Base-by-base conservation (phyloP, 1,140 invertebrate species). In the Lepidurus arcticus region DNA sequence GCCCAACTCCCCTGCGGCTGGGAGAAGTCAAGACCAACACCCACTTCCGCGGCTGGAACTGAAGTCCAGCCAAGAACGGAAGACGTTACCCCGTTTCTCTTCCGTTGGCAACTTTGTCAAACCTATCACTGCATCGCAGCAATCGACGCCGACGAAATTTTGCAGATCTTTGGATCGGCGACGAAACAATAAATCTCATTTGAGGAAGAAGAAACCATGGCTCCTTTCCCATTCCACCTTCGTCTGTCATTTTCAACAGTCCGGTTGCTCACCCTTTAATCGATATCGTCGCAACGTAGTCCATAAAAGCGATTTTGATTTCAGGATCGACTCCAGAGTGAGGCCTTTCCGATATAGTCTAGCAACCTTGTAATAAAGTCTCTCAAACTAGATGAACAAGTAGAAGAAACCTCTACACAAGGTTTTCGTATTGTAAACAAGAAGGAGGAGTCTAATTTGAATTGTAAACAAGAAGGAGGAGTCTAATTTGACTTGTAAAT, bases 301-400 rank as follows among this genome's bases (percentile, higher is more conserved):
- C 53, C 53, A 65, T 65, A 65, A 65, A 65, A 65, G 53, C 13
- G 53, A 65, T 21, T 65, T 65, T 21, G 53, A 65, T 65, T 65
- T 13, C 13, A 65, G 21, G 6, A 21, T 65, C 53, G 53, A 65
- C 21, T 65, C 21, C 53, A 65, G 21, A 21, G 53, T 16, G 2
- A 13, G 53, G n/a, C 53, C 53, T 9, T 65, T 9, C 21, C 16
- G 53, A 21, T 65, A 65, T 21, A 65, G 53, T 65, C 21, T 65
- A 21, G 53, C 53, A 65, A 65, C 53, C 16, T 21, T 65, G 53
- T 65, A 21, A 65, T n/a, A 6, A 65, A 13, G 16, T 13, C 53
- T 65, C 53, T n/a, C 34, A 34, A 34, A 34, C 34, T 3, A 34
- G 34, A 34, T 34, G 4, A 34, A 34, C 34, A 34, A 34, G 34